These are phyloP conservation scores for Aporophyla nigra DNA, from an alignment of 2,888 invertebrate genomes.

Conservation along the genomic window DNA sequence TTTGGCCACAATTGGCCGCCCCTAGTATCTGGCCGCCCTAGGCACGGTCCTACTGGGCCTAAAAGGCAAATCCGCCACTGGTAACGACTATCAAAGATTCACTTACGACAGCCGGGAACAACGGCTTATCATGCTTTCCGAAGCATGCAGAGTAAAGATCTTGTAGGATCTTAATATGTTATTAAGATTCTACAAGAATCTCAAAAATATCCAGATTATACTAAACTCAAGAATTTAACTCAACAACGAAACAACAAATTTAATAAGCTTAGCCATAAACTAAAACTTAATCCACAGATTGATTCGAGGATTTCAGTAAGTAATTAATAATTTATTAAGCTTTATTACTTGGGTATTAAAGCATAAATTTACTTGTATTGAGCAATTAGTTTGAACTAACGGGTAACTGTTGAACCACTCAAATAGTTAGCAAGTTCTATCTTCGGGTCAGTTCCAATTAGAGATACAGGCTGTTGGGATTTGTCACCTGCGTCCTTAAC, in stretches of 20 bases:
- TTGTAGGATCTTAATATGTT: too few relatives aligned
- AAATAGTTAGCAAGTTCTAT: conserved; percentile 21
- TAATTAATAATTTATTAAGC: conserved; percentile 24
- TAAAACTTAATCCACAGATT: conserved; percentile 11
- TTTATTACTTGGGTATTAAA: background rate
- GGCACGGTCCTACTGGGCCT: too few relatives aligned
- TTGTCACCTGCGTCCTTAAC: background rate
- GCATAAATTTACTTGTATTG: conserved; percentile 13
- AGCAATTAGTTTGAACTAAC: conserved; percentile 10
- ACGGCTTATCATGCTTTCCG: too few relatives aligned
- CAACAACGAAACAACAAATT: background rate
- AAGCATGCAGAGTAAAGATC: too few relatives aligned
- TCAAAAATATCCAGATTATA: background rate
- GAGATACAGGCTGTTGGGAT: background rate
- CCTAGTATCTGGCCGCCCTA: too few relatives aligned
- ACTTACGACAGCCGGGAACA: too few relatives aligned
- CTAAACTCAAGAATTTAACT: background rate
- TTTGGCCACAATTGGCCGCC: too few relatives aligned
- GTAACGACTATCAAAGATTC: too few relatives aligned
- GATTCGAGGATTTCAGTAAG: background rate
- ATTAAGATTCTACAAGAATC: too few relatives aligned
- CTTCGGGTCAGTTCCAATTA: background rate
- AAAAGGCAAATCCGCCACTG: too few relatives aligned
- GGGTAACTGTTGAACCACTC: conserved; percentile 1
- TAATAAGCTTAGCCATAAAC: conserved; percentile 16